Conservation (phyloP, 2,113 vertebrate genomes). For the Otolemur garnettii region DNA sequence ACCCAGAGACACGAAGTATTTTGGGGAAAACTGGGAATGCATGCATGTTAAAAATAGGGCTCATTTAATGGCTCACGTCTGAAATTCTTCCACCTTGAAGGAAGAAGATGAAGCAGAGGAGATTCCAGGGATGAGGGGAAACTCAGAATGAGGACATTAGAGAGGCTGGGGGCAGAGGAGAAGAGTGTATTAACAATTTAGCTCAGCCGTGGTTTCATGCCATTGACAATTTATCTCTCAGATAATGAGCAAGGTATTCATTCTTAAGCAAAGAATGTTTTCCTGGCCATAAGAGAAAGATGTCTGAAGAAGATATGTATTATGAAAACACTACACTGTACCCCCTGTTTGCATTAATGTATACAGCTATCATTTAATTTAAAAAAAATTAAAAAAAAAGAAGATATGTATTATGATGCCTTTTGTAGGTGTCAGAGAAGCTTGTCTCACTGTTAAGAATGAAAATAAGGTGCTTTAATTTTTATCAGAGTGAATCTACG, state of each 20-base stretch:
- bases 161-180: neutral
- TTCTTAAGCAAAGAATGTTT: slow-evolving; percentile 51
- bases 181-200: neutral
- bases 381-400: no score
- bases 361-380: no score
- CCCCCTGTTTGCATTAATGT: no score
- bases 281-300: slow-evolving; percentile 23
- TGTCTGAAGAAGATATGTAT: slow-evolving; percentile 35
- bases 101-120: neutral
- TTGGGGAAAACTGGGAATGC: neutral
- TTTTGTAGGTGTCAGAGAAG: neutral
- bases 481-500: slow-evolving; percentile 29
- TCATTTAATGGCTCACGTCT: neutral
- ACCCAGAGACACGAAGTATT: neutral
- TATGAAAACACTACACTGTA: no score
- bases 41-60: neutral
- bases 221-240: slow-evolving; percentile 1
- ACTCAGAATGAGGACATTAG: neutral
- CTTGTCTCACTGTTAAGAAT: neutral
- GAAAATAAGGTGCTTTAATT: neutral
- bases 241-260: slow-evolving; percentile 45
- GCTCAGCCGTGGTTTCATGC: slow-evolving; percentile 28
- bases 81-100: neutral
- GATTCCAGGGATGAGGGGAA: neutral
- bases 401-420: neutral